These are phyloP conservation scores for Aptenodytes patagonicus DNA, from an alignment of 2,113 vertebrate genomes.

Conservation along the genomic window DNA sequence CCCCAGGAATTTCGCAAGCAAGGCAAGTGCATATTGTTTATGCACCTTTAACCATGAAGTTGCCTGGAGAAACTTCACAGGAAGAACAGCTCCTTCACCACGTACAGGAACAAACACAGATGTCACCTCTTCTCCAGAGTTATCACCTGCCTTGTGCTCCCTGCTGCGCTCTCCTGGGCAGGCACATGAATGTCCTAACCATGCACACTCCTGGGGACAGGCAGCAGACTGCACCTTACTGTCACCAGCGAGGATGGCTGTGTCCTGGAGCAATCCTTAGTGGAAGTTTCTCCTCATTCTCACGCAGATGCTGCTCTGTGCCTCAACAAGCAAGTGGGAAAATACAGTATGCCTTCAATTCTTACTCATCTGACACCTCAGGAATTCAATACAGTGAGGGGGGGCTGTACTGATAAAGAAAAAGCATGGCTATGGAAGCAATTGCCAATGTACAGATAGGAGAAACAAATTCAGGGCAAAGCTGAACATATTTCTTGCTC, in stretches of 20 bases:
- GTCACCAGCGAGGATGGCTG: neutral
- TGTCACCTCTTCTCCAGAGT: neutral
- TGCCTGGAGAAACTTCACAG: neutral
- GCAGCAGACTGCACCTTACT: neutral
- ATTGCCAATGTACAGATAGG: neutral
- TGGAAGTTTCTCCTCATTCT: neutral
- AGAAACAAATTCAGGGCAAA: neutral
- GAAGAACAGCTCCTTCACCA: neutral
- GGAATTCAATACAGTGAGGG: neutral
- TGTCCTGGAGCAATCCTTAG: neutral
- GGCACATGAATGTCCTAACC: neutral
- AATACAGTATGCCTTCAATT: neutral
- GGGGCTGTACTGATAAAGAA: neutral
- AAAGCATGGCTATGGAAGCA: neutral
- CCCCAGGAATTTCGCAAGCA: neutral
- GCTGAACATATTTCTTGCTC: neutral
- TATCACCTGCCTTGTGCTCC: neutral
- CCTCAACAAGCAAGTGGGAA: neutral
- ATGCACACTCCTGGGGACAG: rapidly evolving
- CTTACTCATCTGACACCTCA: neutral
- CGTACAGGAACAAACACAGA: neutral
- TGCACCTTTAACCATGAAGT: neutral
- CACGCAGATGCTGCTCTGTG: neutral
- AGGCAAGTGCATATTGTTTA: neutral
- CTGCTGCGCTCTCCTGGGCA: neutral